Evolutionary conservation across 1,140 invertebrate genomes (phyloP).

Genomic region (Drosophila arawakana): DNA sequence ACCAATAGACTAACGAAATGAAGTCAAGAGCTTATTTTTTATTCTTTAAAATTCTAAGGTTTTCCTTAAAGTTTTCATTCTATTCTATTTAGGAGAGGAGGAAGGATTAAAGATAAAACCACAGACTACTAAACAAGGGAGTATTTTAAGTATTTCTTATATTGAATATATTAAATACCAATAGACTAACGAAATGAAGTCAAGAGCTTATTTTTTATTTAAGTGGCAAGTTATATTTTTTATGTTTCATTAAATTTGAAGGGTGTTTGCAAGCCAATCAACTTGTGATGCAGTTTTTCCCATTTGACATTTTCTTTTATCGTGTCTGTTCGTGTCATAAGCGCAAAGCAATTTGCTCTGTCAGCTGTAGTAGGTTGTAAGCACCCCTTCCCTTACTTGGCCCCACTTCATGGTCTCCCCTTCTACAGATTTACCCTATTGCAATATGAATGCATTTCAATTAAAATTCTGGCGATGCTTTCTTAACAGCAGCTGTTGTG

Average conservation of each 20-base stretch:
- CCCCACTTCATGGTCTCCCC: constrained; percentile 1
- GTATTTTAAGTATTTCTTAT: no score
- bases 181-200: no score
- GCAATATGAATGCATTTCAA: constrained; percentile 77
- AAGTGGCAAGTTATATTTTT: no score
- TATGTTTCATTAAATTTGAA: neutral
- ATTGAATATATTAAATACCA: no score
- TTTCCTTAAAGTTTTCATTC: no score
- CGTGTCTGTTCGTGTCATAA: constrained; percentile 62
- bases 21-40: no score
- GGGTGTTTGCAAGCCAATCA: constrained; percentile 9
- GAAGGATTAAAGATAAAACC: no score
- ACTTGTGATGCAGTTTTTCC: constrained; percentile 3
- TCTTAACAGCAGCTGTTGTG: constrained; percentile 63
- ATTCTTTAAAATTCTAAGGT: no score
- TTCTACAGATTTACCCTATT: constrained; percentile 40
- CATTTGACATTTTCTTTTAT: constrained; percentile 46
- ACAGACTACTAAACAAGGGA: no score
- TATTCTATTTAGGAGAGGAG: no score
- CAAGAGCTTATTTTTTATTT: no score
- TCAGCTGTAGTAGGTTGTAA: constrained; percentile 52
- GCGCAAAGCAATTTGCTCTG: constrained; percentile 70
- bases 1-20: no score
- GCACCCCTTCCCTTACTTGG: neutral
- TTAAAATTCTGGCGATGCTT: constrained; percentile 62